Percentiles rank a stretch among this genome's conserved stretches.
Conservation (phyloP, 2,797 vertebrate species). For the Acropternis orthonyx region DNA sequence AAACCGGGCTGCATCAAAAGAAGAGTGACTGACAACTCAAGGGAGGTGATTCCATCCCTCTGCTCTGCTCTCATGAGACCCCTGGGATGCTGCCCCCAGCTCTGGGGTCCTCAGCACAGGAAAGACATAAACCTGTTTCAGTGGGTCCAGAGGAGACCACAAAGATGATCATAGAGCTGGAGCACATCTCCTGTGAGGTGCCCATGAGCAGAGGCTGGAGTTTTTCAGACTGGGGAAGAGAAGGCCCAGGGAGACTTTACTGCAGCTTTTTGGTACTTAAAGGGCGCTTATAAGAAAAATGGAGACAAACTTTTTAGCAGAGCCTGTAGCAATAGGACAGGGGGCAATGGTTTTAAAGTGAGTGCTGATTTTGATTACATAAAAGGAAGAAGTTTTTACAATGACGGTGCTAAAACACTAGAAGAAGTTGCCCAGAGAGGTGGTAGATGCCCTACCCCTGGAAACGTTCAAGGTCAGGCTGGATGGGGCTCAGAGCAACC, state of each 20-base stretch:
- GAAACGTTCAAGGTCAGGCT: neutral
- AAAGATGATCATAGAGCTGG: neutral
- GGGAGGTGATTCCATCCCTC: neutral
- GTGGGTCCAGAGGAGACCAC: neutral
- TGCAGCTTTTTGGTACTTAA: neutral
- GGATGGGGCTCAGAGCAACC: neutral
- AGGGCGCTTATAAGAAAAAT: neutral
- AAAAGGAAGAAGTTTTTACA: neutral
- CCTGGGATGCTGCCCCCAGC: neutral
- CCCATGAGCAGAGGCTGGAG: neutral
- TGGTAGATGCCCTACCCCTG: neutral
- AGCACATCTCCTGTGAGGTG: neutral
- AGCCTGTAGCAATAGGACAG: neutral
- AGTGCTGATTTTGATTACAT: neutral
- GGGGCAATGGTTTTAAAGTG: neutral
- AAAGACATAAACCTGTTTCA: neutral
- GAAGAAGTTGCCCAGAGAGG: neutral
- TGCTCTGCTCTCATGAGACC: neutral
- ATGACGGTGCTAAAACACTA: neutral
- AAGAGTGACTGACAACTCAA: neutral
- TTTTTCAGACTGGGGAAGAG: neutral
- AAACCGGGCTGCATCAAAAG: neutral
- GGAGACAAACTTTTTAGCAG: neutral
- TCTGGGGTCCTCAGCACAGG: neutral
- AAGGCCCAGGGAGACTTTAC: no score